Evolutionary conservation across 2,797 vertebrate genomes (phyloP).

Genomic region (Siniperca obscura): DNA sequence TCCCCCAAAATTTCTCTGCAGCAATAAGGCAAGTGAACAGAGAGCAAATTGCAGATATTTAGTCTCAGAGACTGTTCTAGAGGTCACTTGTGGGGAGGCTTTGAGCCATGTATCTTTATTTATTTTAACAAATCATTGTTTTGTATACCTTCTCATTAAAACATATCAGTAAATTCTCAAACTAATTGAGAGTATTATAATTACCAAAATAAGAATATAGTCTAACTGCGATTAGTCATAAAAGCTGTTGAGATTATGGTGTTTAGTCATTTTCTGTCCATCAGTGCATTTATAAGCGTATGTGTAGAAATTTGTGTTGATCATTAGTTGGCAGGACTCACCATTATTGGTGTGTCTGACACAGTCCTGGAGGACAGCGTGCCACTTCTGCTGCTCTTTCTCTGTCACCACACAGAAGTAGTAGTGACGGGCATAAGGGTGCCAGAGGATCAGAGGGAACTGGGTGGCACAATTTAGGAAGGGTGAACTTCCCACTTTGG

Average conservation of each 20-base stretch:
- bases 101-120: background rate
- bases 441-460: conserved; percentile 94
- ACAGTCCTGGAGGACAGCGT: conserved; percentile 93
- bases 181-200: background rate
- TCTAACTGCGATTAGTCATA: background rate
- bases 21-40: background rate
- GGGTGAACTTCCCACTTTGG: conserved; percentile 87
- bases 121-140: background rate
- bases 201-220: background rate
- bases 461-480: conserved; percentile 91
- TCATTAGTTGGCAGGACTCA: conserved; percentile 71
- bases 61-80: background rate
- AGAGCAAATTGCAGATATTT: conserved; percentile 17
- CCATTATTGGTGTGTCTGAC: conserved; percentile 93
- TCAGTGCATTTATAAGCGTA: background rate
- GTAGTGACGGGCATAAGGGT: conserved; percentile 90
- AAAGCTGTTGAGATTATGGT: background rate
- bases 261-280: background rate
- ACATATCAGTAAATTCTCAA: background rate
- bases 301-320: background rate
- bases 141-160: background rate
- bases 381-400: conserved; percentile 94
- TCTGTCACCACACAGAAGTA: conserved; percentile 91
- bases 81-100: conserved; percentile 4
- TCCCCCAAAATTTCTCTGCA: background rate